These are phyloP conservation scores for Cotesia chilonis DNA, from an alignment of 1,140 invertebrate species.

Conservation along the genomic window DNA sequence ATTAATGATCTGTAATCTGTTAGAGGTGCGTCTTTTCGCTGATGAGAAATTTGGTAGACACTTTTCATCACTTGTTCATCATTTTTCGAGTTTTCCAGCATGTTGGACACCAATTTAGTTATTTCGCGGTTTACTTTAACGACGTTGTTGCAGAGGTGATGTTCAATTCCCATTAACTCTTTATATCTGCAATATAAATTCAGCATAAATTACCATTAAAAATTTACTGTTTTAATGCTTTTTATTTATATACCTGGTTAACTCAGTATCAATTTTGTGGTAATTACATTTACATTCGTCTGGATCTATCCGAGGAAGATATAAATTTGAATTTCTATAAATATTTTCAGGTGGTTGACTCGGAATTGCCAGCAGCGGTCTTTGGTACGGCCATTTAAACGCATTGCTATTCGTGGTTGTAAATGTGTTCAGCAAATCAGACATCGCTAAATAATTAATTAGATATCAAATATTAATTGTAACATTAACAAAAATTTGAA, in stretches of 20 bases:
- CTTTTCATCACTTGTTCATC: slow-evolving; percentile 69
- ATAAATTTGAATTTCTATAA: slow-evolving; percentile 51
- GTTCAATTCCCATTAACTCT: slow-evolving; percentile 68
- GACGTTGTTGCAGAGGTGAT: slow-evolving; percentile 66
- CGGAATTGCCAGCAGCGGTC: slow-evolving; percentile 63
- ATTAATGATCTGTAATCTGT: slow-evolving; percentile 56
- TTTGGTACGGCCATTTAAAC: slow-evolving; percentile 68
- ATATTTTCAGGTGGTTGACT: slow-evolving; percentile 42
- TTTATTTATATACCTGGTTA: slow-evolving; percentile 38
- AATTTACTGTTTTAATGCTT: not conserved
- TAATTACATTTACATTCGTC: slow-evolving; percentile 46
- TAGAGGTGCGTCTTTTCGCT: slow-evolving; percentile 60
- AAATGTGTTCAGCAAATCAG: slow-evolving; percentile 54
- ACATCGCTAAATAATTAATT: slow-evolving; percentile 35
- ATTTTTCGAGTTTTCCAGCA: slow-evolving; percentile 68
- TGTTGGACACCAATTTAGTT: slow-evolving; percentile 67
- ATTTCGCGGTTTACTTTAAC: slow-evolving; percentile 66
- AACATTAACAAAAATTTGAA: no score
- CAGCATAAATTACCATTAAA: slow-evolving; percentile 48
- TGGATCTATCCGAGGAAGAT: slow-evolving; percentile 35
- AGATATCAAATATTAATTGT: no score
- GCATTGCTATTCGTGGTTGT: slow-evolving; percentile 62
- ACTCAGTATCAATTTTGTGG: slow-evolving; percentile 40
- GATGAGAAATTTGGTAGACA: slow-evolving; percentile 70
- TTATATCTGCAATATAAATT: slow-evolving; percentile 66